Conservation (phyloP, 1,140 invertebrate genomes). For the Drosophila bipectinata region DNA sequence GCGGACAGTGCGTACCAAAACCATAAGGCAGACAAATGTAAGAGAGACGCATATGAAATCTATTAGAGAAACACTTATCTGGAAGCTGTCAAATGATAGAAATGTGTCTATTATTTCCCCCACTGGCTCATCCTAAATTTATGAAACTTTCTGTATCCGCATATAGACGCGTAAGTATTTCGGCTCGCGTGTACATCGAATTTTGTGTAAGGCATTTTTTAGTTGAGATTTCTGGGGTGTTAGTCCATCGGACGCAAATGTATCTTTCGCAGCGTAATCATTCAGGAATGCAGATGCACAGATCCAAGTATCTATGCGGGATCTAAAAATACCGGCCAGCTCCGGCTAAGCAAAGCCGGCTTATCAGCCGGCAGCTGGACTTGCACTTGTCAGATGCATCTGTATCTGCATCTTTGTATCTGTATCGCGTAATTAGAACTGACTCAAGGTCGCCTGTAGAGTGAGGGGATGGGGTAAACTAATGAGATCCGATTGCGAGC, state of each 20-base stretch:
- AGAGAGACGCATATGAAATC: slow-evolving; percentile 13
- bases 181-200: slow-evolving; percentile 34
- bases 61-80: neutral
- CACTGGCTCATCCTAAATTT: slow-evolving; percentile 20
- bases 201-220: slow-evolving; percentile 49
- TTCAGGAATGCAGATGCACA: slow-evolving; percentile 49
- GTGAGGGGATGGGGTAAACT: neutral
- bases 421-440: slow-evolving; percentile 36
- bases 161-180: neutral
- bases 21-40: neutral
- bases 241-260: slow-evolving; percentile 41
- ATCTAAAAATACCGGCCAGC: slow-evolving; percentile 30
- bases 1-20: slow-evolving; percentile 20
- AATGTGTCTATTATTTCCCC: slow-evolving; percentile 39
- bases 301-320: slow-evolving; percentile 11
- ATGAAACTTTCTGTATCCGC: slow-evolving; percentile 42
- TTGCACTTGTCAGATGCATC: slow-evolving; percentile 34
- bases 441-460: slow-evolving; percentile 26
- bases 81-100: slow-evolving; percentile 25
- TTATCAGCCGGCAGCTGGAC: slow-evolving; percentile 40
- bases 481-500: slow-evolving; percentile 20
- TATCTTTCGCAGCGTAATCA: slow-evolving; percentile 46
- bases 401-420: slow-evolving; percentile 18
- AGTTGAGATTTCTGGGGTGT: slow-evolving; percentile 35
- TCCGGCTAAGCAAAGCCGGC: slow-evolving; percentile 16